A percentile compares a stretch with the other conserved stretches of the same genome.
Evolutionary conservation across 2,113 vertebrate genomes (phyloP).

Genomic region (Embiotoca jacksoni): DNA sequence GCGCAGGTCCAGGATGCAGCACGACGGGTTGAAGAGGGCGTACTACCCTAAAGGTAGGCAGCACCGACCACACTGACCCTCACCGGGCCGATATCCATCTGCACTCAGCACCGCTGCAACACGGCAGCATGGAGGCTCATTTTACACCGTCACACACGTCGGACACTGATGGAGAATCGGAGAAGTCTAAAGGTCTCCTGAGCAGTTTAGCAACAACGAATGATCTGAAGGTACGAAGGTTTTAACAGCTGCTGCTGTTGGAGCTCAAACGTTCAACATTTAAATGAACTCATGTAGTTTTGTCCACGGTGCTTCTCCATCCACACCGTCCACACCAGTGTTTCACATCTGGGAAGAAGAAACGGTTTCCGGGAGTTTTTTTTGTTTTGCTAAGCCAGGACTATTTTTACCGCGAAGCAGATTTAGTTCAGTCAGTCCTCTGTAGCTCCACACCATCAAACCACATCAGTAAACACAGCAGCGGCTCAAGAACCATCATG

Average conservation of each 20-base stretch:
- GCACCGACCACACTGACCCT: conserved; percentile 28
- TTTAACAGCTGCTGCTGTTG: background rate
- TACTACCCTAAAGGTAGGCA: conserved; percentile 97
- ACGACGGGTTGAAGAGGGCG: conserved; percentile 94
- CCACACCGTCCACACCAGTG: background rate
- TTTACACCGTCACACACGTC: background rate
- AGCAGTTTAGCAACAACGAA: background rate
- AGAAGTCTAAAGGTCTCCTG: background rate
- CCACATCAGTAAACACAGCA: background rate
- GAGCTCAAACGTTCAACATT: no score
- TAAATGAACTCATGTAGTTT: background rate
- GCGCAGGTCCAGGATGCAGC: conserved; percentile 91
- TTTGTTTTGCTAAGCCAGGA: background rate
- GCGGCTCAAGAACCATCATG: no score
- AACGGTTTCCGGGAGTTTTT: background rate
- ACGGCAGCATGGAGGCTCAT: background rate
- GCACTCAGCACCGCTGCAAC: background rate
- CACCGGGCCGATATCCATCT: background rate
- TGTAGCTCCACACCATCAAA: background rate
- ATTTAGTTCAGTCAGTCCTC: conserved; percentile 40
- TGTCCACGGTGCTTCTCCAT: background rate
- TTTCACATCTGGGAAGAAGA: conserved; percentile 2
- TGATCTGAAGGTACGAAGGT: background rate
- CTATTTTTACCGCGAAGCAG: conserved; percentile 37
- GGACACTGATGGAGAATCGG: background rate